These are phyloP conservation scores for Xenus cinereus DNA, from an alignment of 2,113 vertebrate species.

Conservation along the genomic window DNA sequence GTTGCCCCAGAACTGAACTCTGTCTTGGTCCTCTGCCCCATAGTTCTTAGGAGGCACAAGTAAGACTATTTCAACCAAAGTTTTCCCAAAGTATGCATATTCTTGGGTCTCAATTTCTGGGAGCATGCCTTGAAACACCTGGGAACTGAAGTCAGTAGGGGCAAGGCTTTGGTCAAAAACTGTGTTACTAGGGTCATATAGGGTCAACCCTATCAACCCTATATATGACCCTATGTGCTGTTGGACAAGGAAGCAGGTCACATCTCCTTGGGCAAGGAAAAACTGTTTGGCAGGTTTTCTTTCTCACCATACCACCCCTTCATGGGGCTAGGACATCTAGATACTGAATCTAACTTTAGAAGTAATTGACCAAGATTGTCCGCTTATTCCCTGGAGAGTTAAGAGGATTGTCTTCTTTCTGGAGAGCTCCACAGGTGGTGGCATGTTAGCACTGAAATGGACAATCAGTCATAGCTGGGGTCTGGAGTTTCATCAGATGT, in stretches of 20 bases:
- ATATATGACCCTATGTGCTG: neutral
- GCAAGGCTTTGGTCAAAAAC: neutral
- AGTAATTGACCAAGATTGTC: neutral
- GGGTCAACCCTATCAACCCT: no score
- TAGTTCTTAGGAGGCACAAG: neutral
- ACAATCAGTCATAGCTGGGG: neutral
- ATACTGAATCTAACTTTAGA: neutral
- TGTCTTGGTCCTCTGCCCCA: neutral
- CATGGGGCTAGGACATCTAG: neutral
- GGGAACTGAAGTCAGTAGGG: neutral
- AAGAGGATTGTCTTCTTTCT: neutral
- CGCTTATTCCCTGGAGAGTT: neutral
- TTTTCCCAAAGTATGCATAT: neutral
- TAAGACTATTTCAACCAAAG: neutral
- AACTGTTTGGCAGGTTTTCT: neutral
- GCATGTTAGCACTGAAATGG: neutral
- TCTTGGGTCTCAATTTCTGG: neutral
- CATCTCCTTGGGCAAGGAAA: neutral
- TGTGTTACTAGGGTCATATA: no score
- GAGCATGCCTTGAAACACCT: neutral
- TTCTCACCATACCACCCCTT: neutral
- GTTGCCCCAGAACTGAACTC: neutral
- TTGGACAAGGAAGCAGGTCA: neutral
- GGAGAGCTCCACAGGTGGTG: neutral
- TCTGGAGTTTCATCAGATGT: neutral